phyloP scores from a whole-genome alignment of 92 coral and sea anemone genomes.

The Epizoanthus ramosus region DNA sequence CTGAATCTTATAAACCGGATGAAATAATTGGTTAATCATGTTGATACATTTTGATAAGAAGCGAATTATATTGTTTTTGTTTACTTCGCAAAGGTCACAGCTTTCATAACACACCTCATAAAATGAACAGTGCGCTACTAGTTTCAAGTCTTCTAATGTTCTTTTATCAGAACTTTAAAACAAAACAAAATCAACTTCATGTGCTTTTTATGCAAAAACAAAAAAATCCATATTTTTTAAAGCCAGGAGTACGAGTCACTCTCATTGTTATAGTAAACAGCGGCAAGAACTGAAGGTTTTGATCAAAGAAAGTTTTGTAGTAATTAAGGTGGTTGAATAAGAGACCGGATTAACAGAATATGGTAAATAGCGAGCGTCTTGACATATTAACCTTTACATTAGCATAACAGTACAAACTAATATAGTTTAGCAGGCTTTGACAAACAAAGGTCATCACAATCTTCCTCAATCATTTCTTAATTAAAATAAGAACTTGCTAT shows the following conservation, averaged over 20 bases:
- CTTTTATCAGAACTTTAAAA: too few species aligned
- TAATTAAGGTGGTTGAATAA: constrained; percentile 53
- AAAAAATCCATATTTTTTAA: not conserved
- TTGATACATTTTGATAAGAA: constrained; percentile 38
- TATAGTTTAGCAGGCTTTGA: constrained; percentile 56
- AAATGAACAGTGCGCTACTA: too few species aligned
- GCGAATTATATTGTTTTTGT: constrained; percentile 24
- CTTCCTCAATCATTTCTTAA: constrained; percentile 60
- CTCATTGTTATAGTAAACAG: constrained; percentile 34
- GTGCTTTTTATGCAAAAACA: constrained; percentile 10
- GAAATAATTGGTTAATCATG: constrained; percentile 7
- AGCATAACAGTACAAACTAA: constrained; percentile 73
- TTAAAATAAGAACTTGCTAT: constrained; percentile 58
- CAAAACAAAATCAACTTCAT: too few species aligned
- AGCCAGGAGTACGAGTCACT: not conserved
- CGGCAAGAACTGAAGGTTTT: constrained; percentile 46
- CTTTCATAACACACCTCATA: not conserved
- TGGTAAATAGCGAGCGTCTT: constrained; percentile 53
- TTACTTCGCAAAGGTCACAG: not conserved
- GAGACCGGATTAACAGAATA: constrained; percentile 56
- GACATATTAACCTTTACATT: constrained; percentile 65
- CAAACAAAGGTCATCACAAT: constrained; percentile 64
- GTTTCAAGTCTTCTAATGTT: too few species aligned
- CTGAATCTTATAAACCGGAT: not conserved
- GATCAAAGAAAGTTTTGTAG: constrained; percentile 53